Evolutionary conservation across 2,797 vertebrate species (phyloP), one percentile per base, ranked within the genome.

Genomic region (Pseudopleuronectes americanus): DNA sequence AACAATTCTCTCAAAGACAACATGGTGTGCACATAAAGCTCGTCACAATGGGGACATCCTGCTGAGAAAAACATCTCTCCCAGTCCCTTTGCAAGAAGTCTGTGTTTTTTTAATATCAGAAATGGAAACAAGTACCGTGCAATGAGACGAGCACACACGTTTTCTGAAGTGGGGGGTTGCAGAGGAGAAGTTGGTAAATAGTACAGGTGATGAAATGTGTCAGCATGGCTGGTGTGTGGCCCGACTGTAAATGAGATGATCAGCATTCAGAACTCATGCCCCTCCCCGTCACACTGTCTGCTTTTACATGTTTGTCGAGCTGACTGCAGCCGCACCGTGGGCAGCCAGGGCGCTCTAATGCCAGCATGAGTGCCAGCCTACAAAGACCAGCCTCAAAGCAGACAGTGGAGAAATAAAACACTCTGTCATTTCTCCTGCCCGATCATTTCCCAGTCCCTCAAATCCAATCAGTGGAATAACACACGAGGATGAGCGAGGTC

Each of bases 271-370:
- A 49, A 68, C 82, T 58, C 79, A 82, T 72, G 81, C 80, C 76
- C 61, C 74, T 74, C 77, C 70, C 81, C 62, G 87, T 86, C 89
- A 89, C 90, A 81, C 84, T 85, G 75, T 73, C 80, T 88, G 87
- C 85, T 90, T 87, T 85, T 90, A 90, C 86, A 86, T 89, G 85
- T 90, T 91, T 91, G 81, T 78, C 78, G 84, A 80, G 83, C 81
- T 76, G 85, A 80, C 70, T 66, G 79, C 78, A 48, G 62, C 81
- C 52, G 79, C 85, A 66, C 77, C 57, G 83, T 84, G 89, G 85
- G 80, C 84, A 79, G 79, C 3, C 21, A 72, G 79, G 62, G 58
- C 22, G 54, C 81, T 80, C 69, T 59, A 61, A 72, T 59, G 71
- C 83, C 85, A 85, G 70, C 74, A 71, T 38, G 75, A 88, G 80